phyloP scores from a whole-genome alignment of 2,888 invertebrate genomes.

The Capitulum mitella region DNA sequence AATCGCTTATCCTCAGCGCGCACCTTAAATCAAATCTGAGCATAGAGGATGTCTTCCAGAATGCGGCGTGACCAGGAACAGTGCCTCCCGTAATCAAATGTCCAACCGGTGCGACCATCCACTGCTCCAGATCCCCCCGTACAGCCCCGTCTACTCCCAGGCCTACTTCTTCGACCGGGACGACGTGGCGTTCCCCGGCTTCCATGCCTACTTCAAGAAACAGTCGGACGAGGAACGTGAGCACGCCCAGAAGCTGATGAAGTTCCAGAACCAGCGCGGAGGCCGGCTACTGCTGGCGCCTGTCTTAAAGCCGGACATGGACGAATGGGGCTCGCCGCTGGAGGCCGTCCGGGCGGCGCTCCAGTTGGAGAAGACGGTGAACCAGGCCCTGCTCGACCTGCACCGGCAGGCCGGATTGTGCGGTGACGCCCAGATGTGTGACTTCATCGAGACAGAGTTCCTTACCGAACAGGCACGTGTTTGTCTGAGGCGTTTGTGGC shows the following conservation, averaged over 20 bases:
- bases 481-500: not conserved
- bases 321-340: conserved; percentile 60
- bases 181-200: conserved; percentile 64
- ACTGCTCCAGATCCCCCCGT: too few relatives aligned
- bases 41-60: too few relatives aligned
- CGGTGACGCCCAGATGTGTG: conserved; percentile 49
- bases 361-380: conserved; percentile 67
- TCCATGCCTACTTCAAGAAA: conserved; percentile 63
- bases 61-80: too few relatives aligned
- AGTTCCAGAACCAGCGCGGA: conserved; percentile 61
- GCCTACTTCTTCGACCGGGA: conserved; percentile 72
- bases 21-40: too few relatives aligned
- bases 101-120: too few relatives aligned
- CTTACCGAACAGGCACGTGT: conserved; percentile 51
- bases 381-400: conserved; percentile 52
- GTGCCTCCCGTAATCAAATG: too few relatives aligned
- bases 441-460: conserved; percentile 51
- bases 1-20: too few relatives aligned
- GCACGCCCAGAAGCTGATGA: conserved; percentile 62
- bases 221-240: conserved; percentile 69
- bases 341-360: conserved; percentile 67
- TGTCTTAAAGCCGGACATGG: conserved; percentile 54
- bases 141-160: conserved; percentile 45
- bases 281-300: conserved; percentile 60
- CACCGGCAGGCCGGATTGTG: conserved; percentile 46